These are phyloP conservation scores for Brassicogethes aeneus DNA, from an alignment of 2,888 invertebrate genomes.

Conservation along the genomic window DNA sequence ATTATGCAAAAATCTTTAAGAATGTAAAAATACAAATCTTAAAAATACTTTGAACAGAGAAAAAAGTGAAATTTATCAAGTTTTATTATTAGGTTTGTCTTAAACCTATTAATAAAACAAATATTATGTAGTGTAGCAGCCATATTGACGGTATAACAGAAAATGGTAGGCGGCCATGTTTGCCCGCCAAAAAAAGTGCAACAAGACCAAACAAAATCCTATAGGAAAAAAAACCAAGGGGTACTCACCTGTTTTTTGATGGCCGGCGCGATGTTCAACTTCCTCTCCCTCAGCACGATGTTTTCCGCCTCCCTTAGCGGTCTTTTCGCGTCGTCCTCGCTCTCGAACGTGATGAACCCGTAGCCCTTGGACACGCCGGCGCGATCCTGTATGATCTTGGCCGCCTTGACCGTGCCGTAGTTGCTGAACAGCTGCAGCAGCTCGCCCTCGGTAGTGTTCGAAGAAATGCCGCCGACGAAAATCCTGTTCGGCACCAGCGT, in stretches of 20 bases:
- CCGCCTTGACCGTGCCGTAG: conserved; percentile 82
- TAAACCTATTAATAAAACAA: too few relatives aligned
- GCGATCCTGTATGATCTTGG: conserved; percentile 90
- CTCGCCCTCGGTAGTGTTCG: conserved; percentile 88
- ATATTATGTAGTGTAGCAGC: too few relatives aligned
- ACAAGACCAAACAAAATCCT: too few relatives aligned
- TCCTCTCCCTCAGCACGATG: conserved; percentile 68
- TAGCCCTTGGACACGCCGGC: conserved; percentile 94
- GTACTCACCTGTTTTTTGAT: conserved; percentile 65
- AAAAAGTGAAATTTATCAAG: too few relatives aligned
- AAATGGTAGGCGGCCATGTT: too few relatives aligned
- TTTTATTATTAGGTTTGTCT: too few relatives aligned
- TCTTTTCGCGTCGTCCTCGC: conserved; percentile 74
- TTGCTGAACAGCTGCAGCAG: conserved; percentile 84
- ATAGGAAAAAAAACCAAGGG: too few relatives aligned
- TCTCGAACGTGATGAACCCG: conserved; percentile 78
- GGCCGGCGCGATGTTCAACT: conserved; percentile 79
- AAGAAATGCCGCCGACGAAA: conserved; percentile 93
- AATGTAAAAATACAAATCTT: too few relatives aligned
- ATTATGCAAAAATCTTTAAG: too few relatives aligned
- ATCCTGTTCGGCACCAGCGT: conserved; percentile 91
- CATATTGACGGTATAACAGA: too few relatives aligned
- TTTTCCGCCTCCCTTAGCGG: conserved; percentile 67
- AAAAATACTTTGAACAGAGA: too few relatives aligned
- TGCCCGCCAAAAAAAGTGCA: too few relatives aligned